A percentile compares a stretch with the other conserved stretches of the same genome.
phyloP scores from a whole-genome alignment of 2,888 invertebrate species.

The Pelosia muscerda region DNA sequence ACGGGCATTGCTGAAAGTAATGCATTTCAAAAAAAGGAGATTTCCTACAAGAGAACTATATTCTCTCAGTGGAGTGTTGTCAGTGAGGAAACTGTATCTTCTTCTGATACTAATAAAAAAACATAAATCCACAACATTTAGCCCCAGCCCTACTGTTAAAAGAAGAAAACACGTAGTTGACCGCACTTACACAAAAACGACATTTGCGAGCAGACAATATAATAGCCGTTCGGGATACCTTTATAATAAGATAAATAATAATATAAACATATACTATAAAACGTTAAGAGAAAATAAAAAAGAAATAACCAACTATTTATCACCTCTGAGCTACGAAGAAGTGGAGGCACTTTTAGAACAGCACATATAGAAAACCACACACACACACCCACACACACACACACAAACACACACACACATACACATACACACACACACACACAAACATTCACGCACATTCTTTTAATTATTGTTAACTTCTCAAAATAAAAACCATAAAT shows the following conservation, averaged over 20 bases:
- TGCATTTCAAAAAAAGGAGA: not conserved
- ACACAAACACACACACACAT: too few relatives aligned
- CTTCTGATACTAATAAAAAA: not conserved
- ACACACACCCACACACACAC: too few relatives aligned
- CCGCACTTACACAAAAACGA: not conserved
- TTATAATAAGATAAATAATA: not conserved
- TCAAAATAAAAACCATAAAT: too few relatives aligned
- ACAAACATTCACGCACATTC: too few relatives aligned
- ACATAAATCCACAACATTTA: not conserved
- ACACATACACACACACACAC: too few relatives aligned
- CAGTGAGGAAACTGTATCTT: too few relatives aligned
- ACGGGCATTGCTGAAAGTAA: not conserved
- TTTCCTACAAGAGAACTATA: not conserved
- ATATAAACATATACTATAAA: not conserved
- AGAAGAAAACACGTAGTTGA: not conserved
- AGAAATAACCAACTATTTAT: not conserved
- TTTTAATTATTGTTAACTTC: too few relatives aligned
- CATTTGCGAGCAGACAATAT: constrained; percentile 3
- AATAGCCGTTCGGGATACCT: not conserved
- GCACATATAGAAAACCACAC: too few relatives aligned
- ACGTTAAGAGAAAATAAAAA: not conserved
- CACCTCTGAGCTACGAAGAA: not conserved
- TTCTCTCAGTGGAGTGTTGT: not conserved
- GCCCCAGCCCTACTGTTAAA: not conserved
- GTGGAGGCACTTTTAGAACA: not conserved